A percentile compares a stretch with the other conserved stretches of the same genome.
Evolutionary conservation across 2,888 invertebrate species (phyloP).

Genomic region (Adelphocoris suturalis): DNA sequence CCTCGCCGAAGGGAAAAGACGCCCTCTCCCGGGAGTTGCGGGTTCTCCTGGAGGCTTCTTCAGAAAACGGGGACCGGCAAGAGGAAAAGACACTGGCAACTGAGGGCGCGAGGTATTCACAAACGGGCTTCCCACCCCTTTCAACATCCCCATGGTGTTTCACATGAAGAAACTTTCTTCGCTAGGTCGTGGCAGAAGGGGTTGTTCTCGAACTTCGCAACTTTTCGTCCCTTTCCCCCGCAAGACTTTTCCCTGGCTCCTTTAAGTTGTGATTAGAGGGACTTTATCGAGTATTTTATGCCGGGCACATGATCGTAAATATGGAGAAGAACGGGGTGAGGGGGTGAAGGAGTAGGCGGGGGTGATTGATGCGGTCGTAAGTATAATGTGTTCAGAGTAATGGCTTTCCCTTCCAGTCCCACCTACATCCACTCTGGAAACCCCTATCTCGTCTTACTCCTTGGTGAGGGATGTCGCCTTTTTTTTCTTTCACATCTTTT

Average conservation of each 20-base stretch:
- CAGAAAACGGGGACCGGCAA: not conserved
- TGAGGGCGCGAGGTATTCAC: conserved; percentile 33
- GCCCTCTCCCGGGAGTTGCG: conserved; percentile 37
- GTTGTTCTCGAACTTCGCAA: conserved; percentile 25
- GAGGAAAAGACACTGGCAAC: not conserved
- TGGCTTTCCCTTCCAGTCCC: conserved; percentile 54
- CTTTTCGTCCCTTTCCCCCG: conserved; percentile 11
- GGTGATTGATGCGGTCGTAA: conserved; percentile 72
- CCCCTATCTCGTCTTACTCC: conserved; percentile 19
- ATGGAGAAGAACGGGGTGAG: conserved; percentile 15
- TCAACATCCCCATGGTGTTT: conserved; percentile 32
- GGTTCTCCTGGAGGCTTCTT: conserved; percentile 17
- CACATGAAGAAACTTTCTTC: conserved; percentile 60
- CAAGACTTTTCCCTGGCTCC: conserved; percentile 32
- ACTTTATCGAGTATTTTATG: conserved; percentile 72
- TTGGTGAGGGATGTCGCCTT: conserved; percentile 18
- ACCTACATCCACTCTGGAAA: not conserved
- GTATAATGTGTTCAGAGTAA: conserved; percentile 72
- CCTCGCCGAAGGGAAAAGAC: not conserved
- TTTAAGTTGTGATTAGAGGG: conserved; percentile 70
- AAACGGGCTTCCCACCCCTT: not conserved
- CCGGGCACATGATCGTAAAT: conserved; percentile 72
- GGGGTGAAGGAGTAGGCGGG: not conserved
- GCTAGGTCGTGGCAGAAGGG: not conserved
- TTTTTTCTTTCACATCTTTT: conserved; percentile 43